Base-by-base conservation (phyloP, 2,888 invertebrate species). In the Drosophila peninsularis region DNA sequence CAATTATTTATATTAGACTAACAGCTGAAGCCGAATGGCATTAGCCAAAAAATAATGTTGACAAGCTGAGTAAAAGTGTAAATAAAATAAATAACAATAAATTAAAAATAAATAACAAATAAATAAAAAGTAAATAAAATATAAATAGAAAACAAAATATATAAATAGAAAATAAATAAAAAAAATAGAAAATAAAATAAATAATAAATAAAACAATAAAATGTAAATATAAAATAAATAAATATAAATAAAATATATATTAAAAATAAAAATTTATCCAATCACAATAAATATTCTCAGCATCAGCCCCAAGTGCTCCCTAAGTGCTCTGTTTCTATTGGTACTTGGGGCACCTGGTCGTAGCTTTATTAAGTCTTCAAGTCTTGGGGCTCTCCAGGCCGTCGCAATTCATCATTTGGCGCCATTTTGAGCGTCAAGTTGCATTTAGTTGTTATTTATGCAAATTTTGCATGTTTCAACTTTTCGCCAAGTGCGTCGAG, bases 401-500 rank as follows among this genome's bases (percentile, higher is more conserved):
- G 24, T 41, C 57, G 45, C 78, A 84, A 84, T 84, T 71, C 84
- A 84, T 84, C 83, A 84, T 65, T 71, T 73, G 84, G 65, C 80
- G 84, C 84, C 83, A 84, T 78, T 87, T 84, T 80, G 60, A 57
- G 88, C 87, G 80, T 75, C 90, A 90, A 90, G 84, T 89, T 90
- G 90, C 81, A 88, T 90, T 91, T 84, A 90, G 82, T 79, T 83
- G 74, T 82, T 89, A 90, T 91, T 91, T 90, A 90, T 90, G 90
- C 89, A 90, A 90, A 90, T 90, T 86, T 88, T 67, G 80, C 88
- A 90, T 90, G 90, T 75, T 84, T 75, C 83, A 82, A 84, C 89
- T 87, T 86, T 81, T 80, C 71, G 76, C 76, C 78, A 87, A 86
- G 87, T 88, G 85, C 88, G 80, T 87, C 79, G 83, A 82, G 83